phyloP scores from a whole-genome alignment of 1,140 invertebrate species.

The Leptonema lineaticorne region DNA sequence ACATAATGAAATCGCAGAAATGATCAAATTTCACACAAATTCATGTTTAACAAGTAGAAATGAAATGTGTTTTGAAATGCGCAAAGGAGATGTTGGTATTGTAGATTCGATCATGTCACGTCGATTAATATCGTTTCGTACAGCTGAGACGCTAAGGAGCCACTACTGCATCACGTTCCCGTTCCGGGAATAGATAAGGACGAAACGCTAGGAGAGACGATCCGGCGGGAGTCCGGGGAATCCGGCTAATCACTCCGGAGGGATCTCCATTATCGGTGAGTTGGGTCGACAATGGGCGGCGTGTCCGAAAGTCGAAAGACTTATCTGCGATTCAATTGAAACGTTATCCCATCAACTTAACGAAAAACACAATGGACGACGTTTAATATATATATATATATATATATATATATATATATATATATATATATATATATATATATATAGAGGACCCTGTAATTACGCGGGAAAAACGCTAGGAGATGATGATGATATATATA shows the following conservation, averaged over 20 bases:
- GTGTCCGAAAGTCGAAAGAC: neutral
- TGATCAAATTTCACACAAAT: too few relatives aligned
- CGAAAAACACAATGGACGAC: neutral
- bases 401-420: too few relatives aligned
- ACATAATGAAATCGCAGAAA: too few relatives aligned
- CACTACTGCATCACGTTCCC: neutral
- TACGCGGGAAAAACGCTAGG: too few relatives aligned
- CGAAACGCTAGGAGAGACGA: too few relatives aligned
- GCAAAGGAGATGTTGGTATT: too few relatives aligned
- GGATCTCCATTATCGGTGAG: conserved; percentile 41
- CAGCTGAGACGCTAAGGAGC: neutral
- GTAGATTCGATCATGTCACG: neutral
- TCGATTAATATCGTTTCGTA: neutral
- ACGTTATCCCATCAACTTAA: neutral
- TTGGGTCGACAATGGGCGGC: conserved; percentile 35
- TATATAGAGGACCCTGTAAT: too few relatives aligned
- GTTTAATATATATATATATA: neutral
- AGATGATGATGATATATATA: too few relatives aligned
- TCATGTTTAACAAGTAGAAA: too few relatives aligned
- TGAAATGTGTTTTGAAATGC: too few relatives aligned
- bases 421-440: too few relatives aligned
- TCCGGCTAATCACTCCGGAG: conserved; percentile 40
- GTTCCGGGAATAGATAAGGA: neutral
- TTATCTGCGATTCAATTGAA: conserved; percentile 23
- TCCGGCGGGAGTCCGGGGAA: neutral